Base-by-base conservation (phyloP, 2,888 invertebrate genomes). In the Protophormia terraenovae region DNA sequence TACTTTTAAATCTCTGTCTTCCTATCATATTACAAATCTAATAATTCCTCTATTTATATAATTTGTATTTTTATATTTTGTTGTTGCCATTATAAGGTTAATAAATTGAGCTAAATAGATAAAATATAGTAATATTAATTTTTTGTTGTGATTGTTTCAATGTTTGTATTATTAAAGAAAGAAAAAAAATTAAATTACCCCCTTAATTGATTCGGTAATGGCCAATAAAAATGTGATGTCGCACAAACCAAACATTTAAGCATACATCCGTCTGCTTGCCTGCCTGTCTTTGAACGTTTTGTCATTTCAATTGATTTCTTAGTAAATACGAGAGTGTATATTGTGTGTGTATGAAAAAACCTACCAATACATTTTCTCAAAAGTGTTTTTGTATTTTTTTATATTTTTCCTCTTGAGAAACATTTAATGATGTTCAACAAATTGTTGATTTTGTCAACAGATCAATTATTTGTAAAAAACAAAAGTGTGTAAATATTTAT, bases 381-480 rank as follows among this genome's bases (percentile, higher is more conserved):
- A n/a, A n/a, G n/a, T 14, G 14, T 27, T 55, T 19, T n/a, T 22
- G n/a, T 58, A 32, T 10, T 7, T n/a, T 22, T 66, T 16, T 32
- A 8, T 35, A 22, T 41, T 29, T 55, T 14, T n/a, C 7, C 6
- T 24, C 41, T 41, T 38, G 10, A 55, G n/a, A 53, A 53, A 12
- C n/a, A 60, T 41, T 67, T 62, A 67, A 72, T 72, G 72, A 77
- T 60, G 64, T 62, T 72, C 66, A 84, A 60, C 71, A 69, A 80
- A 80, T 62, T 71, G 75, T 62, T 53, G 64, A 47, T 27, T 80
- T 55, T 75, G 72, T 72, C 84, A 77, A 81, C 72, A 81, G 64
- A 81, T 77, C 80, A 84, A 81, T 84, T 84, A 84, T 73, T 77
- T 81, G 60, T 55, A 47, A 60, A 47, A 62, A 69, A 69, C 55